Evolutionary conservation across 2,888 invertebrate species (phyloP), one percentile per base, ranked within the genome.

Genomic region (Protonemura montana): DNA sequence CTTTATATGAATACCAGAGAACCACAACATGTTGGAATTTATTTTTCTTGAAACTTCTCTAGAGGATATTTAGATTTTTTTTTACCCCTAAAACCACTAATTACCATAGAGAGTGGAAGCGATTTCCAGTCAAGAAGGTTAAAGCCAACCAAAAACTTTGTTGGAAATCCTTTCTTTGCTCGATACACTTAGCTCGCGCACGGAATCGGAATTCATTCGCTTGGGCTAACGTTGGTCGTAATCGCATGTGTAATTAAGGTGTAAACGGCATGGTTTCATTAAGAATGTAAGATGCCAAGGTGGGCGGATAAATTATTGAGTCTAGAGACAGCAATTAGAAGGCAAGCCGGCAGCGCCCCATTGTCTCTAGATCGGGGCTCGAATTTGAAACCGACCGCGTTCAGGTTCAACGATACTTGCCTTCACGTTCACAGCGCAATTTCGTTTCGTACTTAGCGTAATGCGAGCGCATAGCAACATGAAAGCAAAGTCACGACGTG

Each of bases 261-360:
- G 81, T 81, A 81, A 81, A 81, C 30, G 81, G 81, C 29, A 28
- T n/a, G 81, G 30, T 81, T 81, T 81, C 81, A 81, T 81, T 29
- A 78, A 78, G 78, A 78, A 78, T 78, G 78, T 81, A 59, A 59
- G 59, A 59, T 59, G 59, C 6, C 21, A 59, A 59, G 59, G 59
- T 59, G 21, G 59, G 16, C 59, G 13, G 59, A 59, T 59, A 59
- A 59, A 59, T 59, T 59, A 59, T 59, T 59, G 59, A 59, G 59
- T 59, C 59, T 59, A 59, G 59, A 59, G 59, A 13, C 59, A 59
- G 59, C 59, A 59, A 59, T 59, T 59, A 59, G 59, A 59, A 35
- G 59, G 59, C 59, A 7, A 13, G 3, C 13, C 59, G 13, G 59
- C 59, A 13, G 35, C 13, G 21, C 59, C 59, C 59, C 21, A 59